Evolutionary conservation across 1,140 invertebrate genomes (phyloP), one percentile per base, ranked within the genome.

Genomic region (Lordiphosa mommai): DNA sequence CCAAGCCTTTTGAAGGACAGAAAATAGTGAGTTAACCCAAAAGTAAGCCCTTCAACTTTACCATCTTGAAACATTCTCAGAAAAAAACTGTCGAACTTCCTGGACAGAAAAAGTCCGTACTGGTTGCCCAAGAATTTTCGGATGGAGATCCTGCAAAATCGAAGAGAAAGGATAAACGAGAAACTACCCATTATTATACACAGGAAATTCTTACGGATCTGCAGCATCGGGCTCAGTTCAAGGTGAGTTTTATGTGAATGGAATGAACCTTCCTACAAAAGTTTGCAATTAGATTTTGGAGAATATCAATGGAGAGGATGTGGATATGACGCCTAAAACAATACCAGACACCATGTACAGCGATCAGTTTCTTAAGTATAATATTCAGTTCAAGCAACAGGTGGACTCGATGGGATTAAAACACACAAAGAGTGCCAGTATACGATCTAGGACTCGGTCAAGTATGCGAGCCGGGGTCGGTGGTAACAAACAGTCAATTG

Each of bases 401-500:
- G 49, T 85, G 29, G 37, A 6, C 0, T 59, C 23, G 20, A 34
- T 69, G 29, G 41, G 17, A 0, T 12, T 47, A 10, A 2, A 47
- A 27, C 17, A 61, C 10, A 9, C 49, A 3, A 29, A 30, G 0
- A 40, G 4, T 7, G 3, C 36, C 6, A 29, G 12, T 29, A 23
- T 29, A 3, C 48, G 56, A 2, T 52, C 61, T 0, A 40, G 64
- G 0, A 84, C 72, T 3, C 64, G 77, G 2, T 67, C 60, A 5
- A 84, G 77, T 27, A 49, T 72, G 34, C 57, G 61, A 1, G 55
- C 53, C 0, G 77, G 77, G 0, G 30, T 84, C 0, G 72, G 77
- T 0, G 61, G 61, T 16, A 84, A 77, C 13, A 82, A 82, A 30
- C 72, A 72, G 23, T 84, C 77, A 9, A 85, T 84, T 1, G 79